Conservation (phyloP, 2,888 invertebrate genomes). For the Drosophila demipolita region DNA sequence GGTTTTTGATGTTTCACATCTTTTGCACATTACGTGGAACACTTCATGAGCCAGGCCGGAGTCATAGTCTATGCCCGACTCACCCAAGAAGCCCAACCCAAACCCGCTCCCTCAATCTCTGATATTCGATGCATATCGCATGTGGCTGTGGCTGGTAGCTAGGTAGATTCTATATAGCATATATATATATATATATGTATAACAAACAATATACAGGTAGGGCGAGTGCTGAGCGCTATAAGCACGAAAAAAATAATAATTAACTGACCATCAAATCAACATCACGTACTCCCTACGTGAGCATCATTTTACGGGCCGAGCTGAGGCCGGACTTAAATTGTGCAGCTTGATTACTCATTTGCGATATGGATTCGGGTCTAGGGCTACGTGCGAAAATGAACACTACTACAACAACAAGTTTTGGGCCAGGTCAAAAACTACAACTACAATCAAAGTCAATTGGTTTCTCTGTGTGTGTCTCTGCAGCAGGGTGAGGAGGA, state of each 20-base stretch:
- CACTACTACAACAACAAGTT: conserved; percentile 59
- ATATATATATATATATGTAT: neutral
- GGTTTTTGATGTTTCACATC: conserved; percentile 33
- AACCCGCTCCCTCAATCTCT: conserved; percentile 29
- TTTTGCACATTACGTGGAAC: conserved; percentile 49
- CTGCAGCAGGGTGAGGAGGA: neutral
- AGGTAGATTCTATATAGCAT: neutral
- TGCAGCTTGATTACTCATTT: conserved; percentile 70
- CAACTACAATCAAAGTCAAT: conserved; percentile 68
- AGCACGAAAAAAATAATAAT: conserved; percentile 81
- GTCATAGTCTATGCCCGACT: conserved; percentile 56
- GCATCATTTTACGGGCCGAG: conserved; percentile 81
- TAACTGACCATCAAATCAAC: conserved; percentile 85
- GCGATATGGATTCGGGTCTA: conserved; percentile 60
- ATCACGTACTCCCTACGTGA: conserved; percentile 85
- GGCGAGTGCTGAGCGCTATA: conserved; percentile 54
- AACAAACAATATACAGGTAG: conserved; percentile 4
- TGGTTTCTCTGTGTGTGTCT: conserved; percentile 14
- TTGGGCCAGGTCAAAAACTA: conserved; percentile 57
- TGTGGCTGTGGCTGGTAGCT: conserved; percentile 16
- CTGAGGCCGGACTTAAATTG: conserved; percentile 44
- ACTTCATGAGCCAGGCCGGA: conserved; percentile 51
- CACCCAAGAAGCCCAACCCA: conserved; percentile 24
- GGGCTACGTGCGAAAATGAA: conserved; percentile 72
- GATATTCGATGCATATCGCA: conserved; percentile 61